Evolutionary conservation across 2,888 invertebrate genomes (phyloP).

Genomic region (Blastobasis adustella): DNA sequence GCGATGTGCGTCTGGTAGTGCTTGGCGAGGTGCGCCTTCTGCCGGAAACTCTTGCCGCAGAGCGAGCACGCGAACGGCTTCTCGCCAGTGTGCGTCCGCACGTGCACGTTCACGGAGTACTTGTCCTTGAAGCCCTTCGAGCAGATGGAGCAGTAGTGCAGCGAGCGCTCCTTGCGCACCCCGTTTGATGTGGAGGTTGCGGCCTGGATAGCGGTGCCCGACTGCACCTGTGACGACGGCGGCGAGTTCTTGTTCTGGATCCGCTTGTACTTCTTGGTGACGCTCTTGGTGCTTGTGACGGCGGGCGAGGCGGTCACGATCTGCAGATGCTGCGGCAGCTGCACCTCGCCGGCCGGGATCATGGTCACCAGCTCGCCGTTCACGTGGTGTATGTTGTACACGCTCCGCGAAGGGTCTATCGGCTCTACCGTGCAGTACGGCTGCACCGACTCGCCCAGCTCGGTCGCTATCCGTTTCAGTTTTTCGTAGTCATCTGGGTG

Average conservation of each 20-base stretch:
- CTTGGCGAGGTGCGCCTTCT: constrained; percentile 93
- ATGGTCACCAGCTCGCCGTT: constrained; percentile 64
- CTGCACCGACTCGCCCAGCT: constrained; percentile 85
- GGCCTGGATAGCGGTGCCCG: constrained; percentile 54
- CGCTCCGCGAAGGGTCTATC: constrained; percentile 63
- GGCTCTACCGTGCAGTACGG: constrained; percentile 78
- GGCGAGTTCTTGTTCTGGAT: constrained; percentile 71
- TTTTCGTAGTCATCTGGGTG: constrained; percentile 90
- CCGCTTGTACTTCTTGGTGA: constrained; percentile 83
- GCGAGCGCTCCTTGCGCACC: constrained; percentile 88
- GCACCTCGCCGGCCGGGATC: constrained; percentile 62
- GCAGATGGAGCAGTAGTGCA: constrained; percentile 95
- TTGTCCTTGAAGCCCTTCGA: constrained; percentile 96
- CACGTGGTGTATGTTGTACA: constrained; percentile 73
- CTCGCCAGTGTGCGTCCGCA: constrained; percentile 97
- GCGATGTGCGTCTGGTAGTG: constrained; percentile 95
- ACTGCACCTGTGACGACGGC: constrained; percentile 47
- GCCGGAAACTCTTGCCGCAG: constrained; percentile 94
- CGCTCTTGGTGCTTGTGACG: constrained; percentile 77
- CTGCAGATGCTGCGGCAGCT: constrained; percentile 67
- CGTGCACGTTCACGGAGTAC: constrained; percentile 98
- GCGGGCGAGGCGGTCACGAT: constrained; percentile 76
- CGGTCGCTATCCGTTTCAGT: constrained; percentile 87
- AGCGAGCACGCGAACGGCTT: constrained; percentile 96
- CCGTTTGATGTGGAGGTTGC: constrained; percentile 80